Conservation (phyloP, 2,888 invertebrate genomes). For the Cryptocephalus primarius region DNA sequence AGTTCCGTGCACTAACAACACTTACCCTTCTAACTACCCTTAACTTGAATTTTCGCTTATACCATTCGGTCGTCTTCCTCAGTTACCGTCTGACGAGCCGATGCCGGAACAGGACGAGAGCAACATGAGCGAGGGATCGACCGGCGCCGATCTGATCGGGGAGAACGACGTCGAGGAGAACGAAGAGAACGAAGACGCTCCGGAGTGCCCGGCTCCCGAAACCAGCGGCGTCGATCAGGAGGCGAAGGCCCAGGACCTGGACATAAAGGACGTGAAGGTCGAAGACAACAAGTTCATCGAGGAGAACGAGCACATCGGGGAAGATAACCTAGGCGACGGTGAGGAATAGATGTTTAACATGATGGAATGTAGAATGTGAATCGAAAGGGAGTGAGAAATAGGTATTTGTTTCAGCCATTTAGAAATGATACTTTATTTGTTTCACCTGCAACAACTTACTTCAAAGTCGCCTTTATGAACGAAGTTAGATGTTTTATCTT, state of each 20-base stretch:
- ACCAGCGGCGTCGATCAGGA: conserved; percentile 1
- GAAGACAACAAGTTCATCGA: neutral
- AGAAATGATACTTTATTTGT: no score
- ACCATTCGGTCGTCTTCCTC: no score
- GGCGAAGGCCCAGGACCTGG: conserved; percentile 1
- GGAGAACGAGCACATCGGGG: conserved; percentile 5
- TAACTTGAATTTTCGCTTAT: no score
- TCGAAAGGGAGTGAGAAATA: no score
- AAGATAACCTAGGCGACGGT: conserved; percentile 4
- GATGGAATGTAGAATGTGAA: no score
- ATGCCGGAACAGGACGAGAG: neutral
- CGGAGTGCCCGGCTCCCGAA: conserved; percentile 1
- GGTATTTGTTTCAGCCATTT: no score
- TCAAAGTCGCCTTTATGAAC: no score
- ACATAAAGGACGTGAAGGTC: conserved; percentile 2
- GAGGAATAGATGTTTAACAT: neutral
- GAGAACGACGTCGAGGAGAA: conserved; percentile 3
- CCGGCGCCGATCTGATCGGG: conserved; percentile 1
- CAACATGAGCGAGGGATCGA: conserved; percentile 6
- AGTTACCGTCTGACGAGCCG: no score
- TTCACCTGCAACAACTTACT: no score
- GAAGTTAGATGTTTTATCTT: no score
- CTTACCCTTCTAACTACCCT: no score
- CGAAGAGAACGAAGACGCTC: conserved; percentile 5
- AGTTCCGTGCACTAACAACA: no score